Evolutionary conservation across 2,113 vertebrate species (phyloP).

Genomic region (Emydocephalus ijimae): DNA sequence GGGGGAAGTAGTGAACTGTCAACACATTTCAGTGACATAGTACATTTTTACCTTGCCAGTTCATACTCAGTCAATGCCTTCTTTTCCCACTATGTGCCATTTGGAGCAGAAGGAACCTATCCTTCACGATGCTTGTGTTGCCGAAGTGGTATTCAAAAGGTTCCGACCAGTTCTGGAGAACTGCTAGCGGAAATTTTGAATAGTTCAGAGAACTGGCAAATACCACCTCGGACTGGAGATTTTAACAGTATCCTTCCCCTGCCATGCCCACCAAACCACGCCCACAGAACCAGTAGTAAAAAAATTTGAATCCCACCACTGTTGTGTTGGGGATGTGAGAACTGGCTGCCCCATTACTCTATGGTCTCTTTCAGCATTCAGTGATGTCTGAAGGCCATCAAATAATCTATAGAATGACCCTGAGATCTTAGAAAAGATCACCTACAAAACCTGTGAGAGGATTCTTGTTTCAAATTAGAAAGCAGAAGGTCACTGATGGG

Average conservation of each 20-base stretch:
- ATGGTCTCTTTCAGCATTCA: not conserved
- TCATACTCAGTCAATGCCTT: not conserved
- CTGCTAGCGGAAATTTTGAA: too few species aligned
- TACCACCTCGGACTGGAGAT: too few species aligned
- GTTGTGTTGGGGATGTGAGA: not conserved
- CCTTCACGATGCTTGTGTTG: not conserved
- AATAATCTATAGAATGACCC: not conserved
- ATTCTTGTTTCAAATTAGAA: slow-evolving; percentile 9
- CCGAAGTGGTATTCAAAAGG: too few species aligned
- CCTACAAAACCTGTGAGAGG: slow-evolving; percentile 10
- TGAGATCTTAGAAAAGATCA: not conserved
- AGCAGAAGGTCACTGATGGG: not conserved
- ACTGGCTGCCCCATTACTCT: too few species aligned
- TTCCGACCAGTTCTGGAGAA: too few species aligned
- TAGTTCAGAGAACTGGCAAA: too few species aligned
- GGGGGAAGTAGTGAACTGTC: not conserved
- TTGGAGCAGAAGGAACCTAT: not conserved
- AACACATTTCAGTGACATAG: not conserved
- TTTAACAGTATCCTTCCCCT: too few species aligned
- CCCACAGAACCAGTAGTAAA: too few species aligned
- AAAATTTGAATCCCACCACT: too few species aligned
- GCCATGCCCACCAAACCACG: too few species aligned
- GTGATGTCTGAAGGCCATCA: not conserved
- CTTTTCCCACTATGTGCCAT: not conserved
- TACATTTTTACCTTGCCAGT: not conserved